These are phyloP conservation scores for Labeo calbasu DNA, from an alignment of 2,797 vertebrate species.

Conservation along the genomic window DNA sequence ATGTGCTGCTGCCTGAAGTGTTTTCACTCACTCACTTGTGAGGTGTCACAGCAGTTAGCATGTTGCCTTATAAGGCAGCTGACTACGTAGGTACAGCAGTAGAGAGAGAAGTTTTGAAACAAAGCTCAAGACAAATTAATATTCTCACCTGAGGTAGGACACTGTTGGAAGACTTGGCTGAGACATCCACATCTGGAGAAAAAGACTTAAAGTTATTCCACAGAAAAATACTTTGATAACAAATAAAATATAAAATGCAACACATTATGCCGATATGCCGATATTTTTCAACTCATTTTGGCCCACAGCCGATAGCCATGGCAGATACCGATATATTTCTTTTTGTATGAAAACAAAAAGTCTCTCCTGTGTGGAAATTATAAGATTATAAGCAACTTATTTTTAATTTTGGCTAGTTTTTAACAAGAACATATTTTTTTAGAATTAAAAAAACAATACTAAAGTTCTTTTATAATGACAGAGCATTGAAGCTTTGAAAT, in stretches of 20 bases:
- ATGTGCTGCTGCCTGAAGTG: not conserved
- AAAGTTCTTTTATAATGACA: no score
- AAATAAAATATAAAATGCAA: no score
- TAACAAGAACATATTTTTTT: no score
- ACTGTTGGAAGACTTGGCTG: constrained; percentile 73
- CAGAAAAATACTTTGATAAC: not conserved
- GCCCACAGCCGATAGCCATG: no score
- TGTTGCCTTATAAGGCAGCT: not conserved
- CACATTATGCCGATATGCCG: not conserved
- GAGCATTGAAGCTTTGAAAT: no score
- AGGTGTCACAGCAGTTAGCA: not conserved
- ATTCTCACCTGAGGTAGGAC: constrained; percentile 79
- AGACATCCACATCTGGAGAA: constrained; percentile 69
- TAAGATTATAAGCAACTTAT: no score
- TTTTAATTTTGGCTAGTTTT: no score
- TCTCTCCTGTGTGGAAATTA: no score
- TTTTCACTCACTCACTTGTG: not conserved
- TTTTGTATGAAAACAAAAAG: no score
- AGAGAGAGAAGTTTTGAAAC: not conserved
- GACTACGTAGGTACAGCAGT: not conserved
- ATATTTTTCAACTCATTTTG: no score
- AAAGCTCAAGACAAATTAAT: not conserved
- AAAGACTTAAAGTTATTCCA: constrained; percentile 42
- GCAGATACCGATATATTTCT: no score
- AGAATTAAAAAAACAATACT: no score